These are phyloP conservation scores for Tipula lateralis DNA, from an alignment of 2,888 invertebrate genomes.

Conservation along the genomic window DNA sequence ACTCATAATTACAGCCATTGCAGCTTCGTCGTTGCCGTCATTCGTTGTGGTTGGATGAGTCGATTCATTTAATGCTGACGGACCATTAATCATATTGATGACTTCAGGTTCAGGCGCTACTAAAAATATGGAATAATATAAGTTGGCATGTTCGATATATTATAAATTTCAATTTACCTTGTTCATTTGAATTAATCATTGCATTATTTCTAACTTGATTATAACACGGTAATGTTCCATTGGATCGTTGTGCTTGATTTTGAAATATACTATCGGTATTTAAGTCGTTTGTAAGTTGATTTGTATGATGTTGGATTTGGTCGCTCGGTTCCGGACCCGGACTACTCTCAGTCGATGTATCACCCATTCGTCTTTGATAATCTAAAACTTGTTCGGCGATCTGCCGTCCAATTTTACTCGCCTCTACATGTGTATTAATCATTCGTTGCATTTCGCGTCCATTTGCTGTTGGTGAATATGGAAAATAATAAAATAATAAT, in stretches of 20 bases:
- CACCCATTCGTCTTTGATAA: conserved; percentile 53
- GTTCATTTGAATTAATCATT: conserved; percentile 44
- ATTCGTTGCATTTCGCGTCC: conserved; percentile 63
- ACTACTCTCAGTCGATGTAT: conserved; percentile 47
- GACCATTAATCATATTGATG: conserved; percentile 56
- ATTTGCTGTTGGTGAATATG: conserved; percentile 47
- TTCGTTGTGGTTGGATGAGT: conserved; percentile 45
- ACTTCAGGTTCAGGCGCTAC: conserved; percentile 51
- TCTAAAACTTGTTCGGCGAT: conserved; percentile 75
- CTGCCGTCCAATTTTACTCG: conserved; percentile 77
- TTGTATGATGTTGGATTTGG: not conserved
- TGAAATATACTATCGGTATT: conserved; percentile 31
- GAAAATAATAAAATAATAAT: not conserved
- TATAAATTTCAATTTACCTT: conserved; percentile 27
- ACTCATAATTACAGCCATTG: conserved; percentile 90
- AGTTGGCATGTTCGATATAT: not conserved
- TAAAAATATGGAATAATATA: not conserved
- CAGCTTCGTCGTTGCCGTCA: conserved; percentile 81
- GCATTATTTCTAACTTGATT: conserved; percentile 43
- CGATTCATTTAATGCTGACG: conserved; percentile 32
- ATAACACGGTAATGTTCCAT: conserved; percentile 36
- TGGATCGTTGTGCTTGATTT: conserved; percentile 31
- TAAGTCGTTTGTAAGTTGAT: conserved; percentile 31
- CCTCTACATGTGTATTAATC: conserved; percentile 72
- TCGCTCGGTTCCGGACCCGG: conserved; percentile 34